Base-by-base conservation (phyloP, 2,113 vertebrate genomes). In the Trichechus manatus region DNA sequence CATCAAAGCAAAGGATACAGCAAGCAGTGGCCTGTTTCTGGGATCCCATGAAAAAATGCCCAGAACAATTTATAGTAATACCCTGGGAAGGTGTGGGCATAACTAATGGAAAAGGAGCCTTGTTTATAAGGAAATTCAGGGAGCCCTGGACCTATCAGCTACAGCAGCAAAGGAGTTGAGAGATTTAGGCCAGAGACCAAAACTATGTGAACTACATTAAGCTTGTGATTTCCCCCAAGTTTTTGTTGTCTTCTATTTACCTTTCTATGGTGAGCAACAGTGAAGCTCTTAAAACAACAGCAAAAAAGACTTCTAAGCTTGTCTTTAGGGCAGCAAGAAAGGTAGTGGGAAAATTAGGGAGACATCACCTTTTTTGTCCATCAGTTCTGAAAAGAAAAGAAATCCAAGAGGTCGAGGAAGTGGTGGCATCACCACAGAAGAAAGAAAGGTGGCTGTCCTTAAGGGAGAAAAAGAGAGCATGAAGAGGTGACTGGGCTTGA, bases 201-300 rank as follows among this genome's bases (percentile, higher is more conserved):
- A 74, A 83, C 2, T 25, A 17, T 20, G 22, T 31, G n/a, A 53
- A 89, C 36, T 33, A 1, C 17, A 25, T 29, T 33, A 59, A 50
- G 23, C 29, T 72, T 44, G 33, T 9, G 22, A 50, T 47, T 80
- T 56, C 3, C 36, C 59, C 14, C 29, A 39, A 89, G 78, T 11
- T 13, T 27, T 14, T 79, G 2, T 19, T 68, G 1, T 64, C 59
- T 89, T 87, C 87, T 80, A 33, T 56, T 2, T 19, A 20, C 64
- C 50, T 86, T 93, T 91, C 44, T 8, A 23, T 86, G 66, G 39
- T 31, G 13, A 96, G n/a, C 31, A 72, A 31, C 31, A 66, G 33
- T 89, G 86, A 87, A 95, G 42, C 5, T 82, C 70, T 83, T 66
- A 74, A 79, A 74, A 44, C 19, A 86, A 83, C 31, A 94, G 25